phyloP scores from a whole-genome alignment of 2,797 vertebrate genomes.

The Gymnoscopelus braueri region DNA sequence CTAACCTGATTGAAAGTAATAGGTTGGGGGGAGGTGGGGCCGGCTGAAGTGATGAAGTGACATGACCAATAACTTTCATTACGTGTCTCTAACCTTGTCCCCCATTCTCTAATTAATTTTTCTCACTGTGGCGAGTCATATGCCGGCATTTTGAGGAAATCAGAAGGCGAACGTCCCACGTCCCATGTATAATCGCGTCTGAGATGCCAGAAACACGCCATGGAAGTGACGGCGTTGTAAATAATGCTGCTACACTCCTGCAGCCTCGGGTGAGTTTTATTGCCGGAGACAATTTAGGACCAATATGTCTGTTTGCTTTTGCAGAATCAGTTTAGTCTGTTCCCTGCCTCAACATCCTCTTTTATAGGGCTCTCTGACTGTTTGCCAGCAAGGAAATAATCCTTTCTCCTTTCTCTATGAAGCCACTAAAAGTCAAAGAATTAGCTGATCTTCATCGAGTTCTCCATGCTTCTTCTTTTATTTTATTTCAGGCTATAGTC shows the following conservation, averaged over 20 bases:
- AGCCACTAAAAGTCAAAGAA: constrained; percentile 3
- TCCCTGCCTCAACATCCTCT: constrained; percentile 48
- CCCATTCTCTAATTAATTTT: constrained; percentile 79
- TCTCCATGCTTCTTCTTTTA: constrained; percentile 42
- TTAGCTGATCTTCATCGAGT: constrained; percentile 39
- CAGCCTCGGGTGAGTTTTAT: constrained; percentile 44
- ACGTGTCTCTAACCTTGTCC: constrained; percentile 80
- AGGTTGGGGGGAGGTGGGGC: constrained; percentile 35
- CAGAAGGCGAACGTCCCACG: constrained; percentile 40
- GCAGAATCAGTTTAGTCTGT: constrained; percentile 59
- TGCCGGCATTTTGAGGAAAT: constrained; percentile 35
- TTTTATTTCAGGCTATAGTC: constrained; percentile 15
- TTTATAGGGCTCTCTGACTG: constrained; percentile 62
- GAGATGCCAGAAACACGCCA: constrained; percentile 9
- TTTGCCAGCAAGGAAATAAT: constrained; percentile 48
- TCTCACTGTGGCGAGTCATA: constrained; percentile 58
- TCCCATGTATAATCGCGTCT: constrained; percentile 52
- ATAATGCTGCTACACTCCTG: constrained; percentile 43
- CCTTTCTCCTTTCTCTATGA: not conserved
- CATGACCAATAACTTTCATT: constrained; percentile 84
- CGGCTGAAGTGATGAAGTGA: constrained; percentile 76
- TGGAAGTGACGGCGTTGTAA: constrained; percentile 26
- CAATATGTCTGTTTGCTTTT: constrained; percentile 67
- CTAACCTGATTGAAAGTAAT: constrained; percentile 81
- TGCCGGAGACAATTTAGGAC: constrained; percentile 35